Conservation (phyloP, 2,888 invertebrate genomes). For the Geotrupes spiniger region DNA sequence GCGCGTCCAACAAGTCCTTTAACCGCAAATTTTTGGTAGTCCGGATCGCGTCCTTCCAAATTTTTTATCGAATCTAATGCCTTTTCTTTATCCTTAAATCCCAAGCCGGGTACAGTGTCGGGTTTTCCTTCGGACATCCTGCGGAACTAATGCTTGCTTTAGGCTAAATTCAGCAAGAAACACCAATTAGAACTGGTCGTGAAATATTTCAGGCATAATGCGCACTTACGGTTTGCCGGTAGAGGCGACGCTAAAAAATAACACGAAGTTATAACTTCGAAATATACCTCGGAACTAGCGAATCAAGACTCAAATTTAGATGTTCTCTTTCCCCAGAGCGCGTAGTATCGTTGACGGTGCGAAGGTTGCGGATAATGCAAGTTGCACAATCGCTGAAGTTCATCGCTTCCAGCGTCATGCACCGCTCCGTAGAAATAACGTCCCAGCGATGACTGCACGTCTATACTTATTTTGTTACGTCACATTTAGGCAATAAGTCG, state of each 20-base stretch:
- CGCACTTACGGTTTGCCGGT: too few relatives aligned
- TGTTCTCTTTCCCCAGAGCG: neutral
- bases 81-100: conserved; percentile 75
- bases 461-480: conserved; percentile 38
- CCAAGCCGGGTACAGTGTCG: conserved; percentile 70
- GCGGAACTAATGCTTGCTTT: too few relatives aligned
- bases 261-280: conserved; percentile 21
- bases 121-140: conserved; percentile 44
- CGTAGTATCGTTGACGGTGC: neutral
- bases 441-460: conserved; percentile 34
- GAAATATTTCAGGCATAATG: too few relatives aligned
- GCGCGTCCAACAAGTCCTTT: conserved; percentile 70
- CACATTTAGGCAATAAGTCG: conserved; percentile 28
- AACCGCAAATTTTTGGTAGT: conserved; percentile 72
- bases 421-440: too few relatives aligned
- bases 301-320: conserved; percentile 17
- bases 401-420: too few relatives aligned
- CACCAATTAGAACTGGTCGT: too few relatives aligned
- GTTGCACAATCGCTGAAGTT: too few relatives aligned
- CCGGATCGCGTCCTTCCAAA: conserved; percentile 71
- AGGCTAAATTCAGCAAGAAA: too few relatives aligned
- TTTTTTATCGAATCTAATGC: conserved; percentile 66
- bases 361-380: conserved; percentile 25
- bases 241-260: too few relatives aligned
- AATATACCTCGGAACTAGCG: conserved; percentile 14